Conservation (phyloP, 1,140 invertebrate species). For the Aphaenogaster floridana region DNA sequence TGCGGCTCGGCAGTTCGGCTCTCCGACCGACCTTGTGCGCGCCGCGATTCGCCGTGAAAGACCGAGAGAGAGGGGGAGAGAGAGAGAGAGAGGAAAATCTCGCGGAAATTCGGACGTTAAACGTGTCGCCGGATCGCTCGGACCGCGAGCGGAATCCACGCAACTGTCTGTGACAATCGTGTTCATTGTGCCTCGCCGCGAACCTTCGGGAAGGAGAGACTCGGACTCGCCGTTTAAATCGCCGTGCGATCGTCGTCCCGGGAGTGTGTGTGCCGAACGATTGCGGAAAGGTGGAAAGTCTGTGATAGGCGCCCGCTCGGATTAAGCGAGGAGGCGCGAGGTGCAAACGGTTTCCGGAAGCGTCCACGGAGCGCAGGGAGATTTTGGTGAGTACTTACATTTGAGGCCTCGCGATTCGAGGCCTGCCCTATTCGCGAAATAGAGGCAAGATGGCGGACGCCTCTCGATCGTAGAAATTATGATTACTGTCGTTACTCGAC, state of each 20-base stretch:
- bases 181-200: slow-evolving; percentile 52
- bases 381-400: slow-evolving; percentile 74
- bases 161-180: slow-evolving; percentile 48
- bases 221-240: slow-evolving; percentile 12
- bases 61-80: background rate
- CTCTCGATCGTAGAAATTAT: background rate
- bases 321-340: slow-evolving; percentile 73
- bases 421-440: background rate
- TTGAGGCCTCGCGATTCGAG: no score
- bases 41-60: no score
- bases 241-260: background rate
- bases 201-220: background rate
- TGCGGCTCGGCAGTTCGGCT: background rate
- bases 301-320: slow-evolving; percentile 78
- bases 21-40: no score
- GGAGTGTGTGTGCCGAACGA: background rate
- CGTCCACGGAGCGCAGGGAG: slow-evolving; percentile 35
- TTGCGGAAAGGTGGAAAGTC: slow-evolving; percentile 50
- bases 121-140: background rate
- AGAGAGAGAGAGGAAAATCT: background rate
- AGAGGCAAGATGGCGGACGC: background rate
- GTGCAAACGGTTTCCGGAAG: slow-evolving; percentile 43
- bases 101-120: background rate
- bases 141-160: slow-evolving; percentile 8
- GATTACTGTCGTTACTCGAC: background rate